These are phyloP conservation scores for Drosophila diplacantha DNA, from an alignment of 2,888 invertebrate genomes.

Conservation along the genomic window DNA sequence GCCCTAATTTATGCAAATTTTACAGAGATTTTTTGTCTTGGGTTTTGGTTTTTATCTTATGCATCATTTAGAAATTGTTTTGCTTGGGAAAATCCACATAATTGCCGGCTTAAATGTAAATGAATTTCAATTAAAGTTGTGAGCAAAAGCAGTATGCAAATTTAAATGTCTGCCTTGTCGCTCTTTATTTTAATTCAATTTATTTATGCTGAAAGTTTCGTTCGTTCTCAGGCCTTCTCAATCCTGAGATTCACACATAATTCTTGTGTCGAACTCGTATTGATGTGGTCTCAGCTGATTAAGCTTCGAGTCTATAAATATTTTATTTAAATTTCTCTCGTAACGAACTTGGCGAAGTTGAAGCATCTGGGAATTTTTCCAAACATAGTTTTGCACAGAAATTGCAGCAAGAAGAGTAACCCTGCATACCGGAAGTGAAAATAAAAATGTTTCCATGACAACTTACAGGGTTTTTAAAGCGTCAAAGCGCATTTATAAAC, in stretches of 20 bases:
- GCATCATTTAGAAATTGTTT: slow-evolving; percentile 69
- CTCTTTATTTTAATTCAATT: slow-evolving; percentile 37
- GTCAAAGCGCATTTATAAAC: slow-evolving; percentile 62
- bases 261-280: slow-evolving; percentile 43
- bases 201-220: slow-evolving; percentile 52
- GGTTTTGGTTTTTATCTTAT: slow-evolving; percentile 52
- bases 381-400: slow-evolving; percentile 1
- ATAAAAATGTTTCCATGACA: slow-evolving; percentile 2
- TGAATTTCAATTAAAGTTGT: slow-evolving; percentile 69
- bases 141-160: slow-evolving; percentile 54
- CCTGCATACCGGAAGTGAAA: background rate
- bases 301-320: slow-evolving; percentile 56
- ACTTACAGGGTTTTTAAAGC: slow-evolving; percentile 49
- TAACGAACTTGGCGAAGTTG: background rate
- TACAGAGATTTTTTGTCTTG: slow-evolving; percentile 24
- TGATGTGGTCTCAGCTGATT: slow-evolving; percentile 53
- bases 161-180: slow-evolving; percentile 28
- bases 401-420: background rate
- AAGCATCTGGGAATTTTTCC: background rate
- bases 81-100: slow-evolving; percentile 67
- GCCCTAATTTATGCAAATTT: slow-evolving; percentile 69
- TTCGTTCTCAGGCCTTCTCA: slow-evolving; percentile 27
- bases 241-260: slow-evolving; percentile 63
- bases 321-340: slow-evolving; percentile 41
- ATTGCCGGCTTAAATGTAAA: slow-evolving; percentile 66